A percentile compares a stretch with the other conserved stretches of the same genome.
Conservation (phyloP, 2,888 invertebrate species). For the Amiota communis region DNA sequence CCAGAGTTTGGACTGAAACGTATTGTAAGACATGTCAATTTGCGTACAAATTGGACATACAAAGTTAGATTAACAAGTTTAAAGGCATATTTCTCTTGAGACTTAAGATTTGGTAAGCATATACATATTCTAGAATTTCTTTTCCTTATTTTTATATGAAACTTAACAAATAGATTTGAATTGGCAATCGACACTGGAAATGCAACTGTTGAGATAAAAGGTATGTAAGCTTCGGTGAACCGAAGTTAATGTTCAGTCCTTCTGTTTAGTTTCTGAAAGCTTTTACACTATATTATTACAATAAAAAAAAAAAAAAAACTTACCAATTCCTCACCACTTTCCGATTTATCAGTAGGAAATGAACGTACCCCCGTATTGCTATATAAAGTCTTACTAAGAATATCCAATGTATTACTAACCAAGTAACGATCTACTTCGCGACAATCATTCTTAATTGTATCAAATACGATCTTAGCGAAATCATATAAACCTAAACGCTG, state of each 20-base stretch:
- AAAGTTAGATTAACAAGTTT: too few species aligned
- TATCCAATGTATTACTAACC: slow-evolving; percentile 49
- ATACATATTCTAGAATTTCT: too few species aligned
- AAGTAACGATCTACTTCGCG: slow-evolving; percentile 54
- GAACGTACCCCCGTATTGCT: slow-evolving; percentile 20
- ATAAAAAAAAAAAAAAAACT: slow-evolving; percentile 14
- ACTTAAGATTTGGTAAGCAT: too few species aligned
- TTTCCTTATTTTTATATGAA: too few species aligned
- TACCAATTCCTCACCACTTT: slow-evolving; percentile 37
- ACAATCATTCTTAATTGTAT: slow-evolving; percentile 45
- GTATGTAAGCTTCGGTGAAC: too few species aligned
- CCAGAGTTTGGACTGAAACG: too few species aligned
- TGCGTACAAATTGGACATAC: too few species aligned
- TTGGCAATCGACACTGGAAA: too few species aligned
- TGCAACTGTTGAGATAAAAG: too few species aligned
- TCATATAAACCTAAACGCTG: slow-evolving; percentile 57
- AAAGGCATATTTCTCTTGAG: too few species aligned
- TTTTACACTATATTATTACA: not conserved
- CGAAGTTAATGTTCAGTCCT: not conserved
- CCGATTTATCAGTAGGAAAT: not conserved
- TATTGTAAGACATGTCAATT: too few species aligned
- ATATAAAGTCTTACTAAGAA: slow-evolving; percentile 46
- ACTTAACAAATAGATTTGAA: too few species aligned
- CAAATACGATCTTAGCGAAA: slow-evolving; percentile 58
- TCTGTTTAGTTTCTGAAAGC: not conserved